Evolutionary conservation across 1,140 invertebrate species (phyloP), one percentile per base, ranked within the genome.

Genomic region (Maniola jurtina): DNA sequence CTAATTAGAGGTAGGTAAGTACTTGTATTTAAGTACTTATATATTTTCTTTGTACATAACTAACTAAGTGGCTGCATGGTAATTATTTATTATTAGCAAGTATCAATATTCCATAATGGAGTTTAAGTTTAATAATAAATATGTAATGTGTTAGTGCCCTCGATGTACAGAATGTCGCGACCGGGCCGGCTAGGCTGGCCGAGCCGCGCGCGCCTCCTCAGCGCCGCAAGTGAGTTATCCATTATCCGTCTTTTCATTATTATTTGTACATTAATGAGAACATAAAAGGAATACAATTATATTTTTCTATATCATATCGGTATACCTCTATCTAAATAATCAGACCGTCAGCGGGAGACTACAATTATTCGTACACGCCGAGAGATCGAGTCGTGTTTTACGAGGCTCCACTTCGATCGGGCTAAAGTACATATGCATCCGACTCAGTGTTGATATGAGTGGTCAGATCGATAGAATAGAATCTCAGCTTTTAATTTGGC

Each of bases 391-490:
- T 52, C 0, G 48, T 52, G 48, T 52, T 52, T 52, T 52, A 52
- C 48, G 48, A 52, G 48, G 14, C 48, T 52, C 48, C 14, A 52
- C 48, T 52, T 52, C 48, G 48, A 25, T 16, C 48, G 10, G 14
- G 5, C 6, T 25, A 52, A 25, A 52, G 0, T 15, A 10, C 6
- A 45, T 45, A 5, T 13, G 5, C 6, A 25, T 25, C 8, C 0
- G 48, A 14, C 15, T 6, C 48, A 25, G 48, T 25, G 2, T 25
- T 52, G 13, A 11, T 9, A n/a, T 11, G 9, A 45, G 42, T 45
- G 5, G 8, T 6, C 48, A 6, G 0, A 52, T 25, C 0, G 7
- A 8, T 25, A 52, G 15, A 52, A 15, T 16, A 14, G 48, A 25
- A 15, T 25, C 48, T 52, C 15, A 15, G 48, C 48, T 52, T 25